phyloP scores from a whole-genome alignment of 2,113 vertebrate genomes.

The Nyctereutes procyonoides region DNA sequence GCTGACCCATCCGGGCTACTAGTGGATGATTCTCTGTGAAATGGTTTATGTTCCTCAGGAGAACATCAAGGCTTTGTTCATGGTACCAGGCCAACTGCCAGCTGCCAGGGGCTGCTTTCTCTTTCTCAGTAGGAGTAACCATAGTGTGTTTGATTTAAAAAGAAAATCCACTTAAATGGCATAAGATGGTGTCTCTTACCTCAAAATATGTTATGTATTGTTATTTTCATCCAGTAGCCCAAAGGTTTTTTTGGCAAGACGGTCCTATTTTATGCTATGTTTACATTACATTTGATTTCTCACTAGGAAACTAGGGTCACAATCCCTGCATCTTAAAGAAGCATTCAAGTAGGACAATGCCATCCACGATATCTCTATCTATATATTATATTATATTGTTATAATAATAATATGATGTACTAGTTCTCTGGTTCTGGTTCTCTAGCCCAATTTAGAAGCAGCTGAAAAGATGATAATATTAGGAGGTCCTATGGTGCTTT shows the following conservation, averaged over 20 bases:
- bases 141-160: neutral
- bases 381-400: neutral
- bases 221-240: neutral
- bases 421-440: neutral
- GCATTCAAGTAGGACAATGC: neutral
- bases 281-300: neutral
- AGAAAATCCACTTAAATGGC: neutral
- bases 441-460: neutral
- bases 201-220: neutral
- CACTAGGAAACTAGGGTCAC: neutral
- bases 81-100: neutral
- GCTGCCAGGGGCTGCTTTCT: neutral
- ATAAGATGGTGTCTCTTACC: neutral
- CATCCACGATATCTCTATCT: neutral
- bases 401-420: neutral
- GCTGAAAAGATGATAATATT: neutral
- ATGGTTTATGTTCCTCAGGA: neutral
- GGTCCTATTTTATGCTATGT: neutral
- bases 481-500: neutral
- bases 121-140: neutral
- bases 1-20: neutral
- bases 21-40: neutral
- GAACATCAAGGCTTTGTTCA: too few relatives aligned
- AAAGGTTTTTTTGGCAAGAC: constrained; percentile 32
- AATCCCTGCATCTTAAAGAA: neutral